Conservation (phyloP, 2,797 vertebrate genomes). For the Aeoliscus strigatus region DNA sequence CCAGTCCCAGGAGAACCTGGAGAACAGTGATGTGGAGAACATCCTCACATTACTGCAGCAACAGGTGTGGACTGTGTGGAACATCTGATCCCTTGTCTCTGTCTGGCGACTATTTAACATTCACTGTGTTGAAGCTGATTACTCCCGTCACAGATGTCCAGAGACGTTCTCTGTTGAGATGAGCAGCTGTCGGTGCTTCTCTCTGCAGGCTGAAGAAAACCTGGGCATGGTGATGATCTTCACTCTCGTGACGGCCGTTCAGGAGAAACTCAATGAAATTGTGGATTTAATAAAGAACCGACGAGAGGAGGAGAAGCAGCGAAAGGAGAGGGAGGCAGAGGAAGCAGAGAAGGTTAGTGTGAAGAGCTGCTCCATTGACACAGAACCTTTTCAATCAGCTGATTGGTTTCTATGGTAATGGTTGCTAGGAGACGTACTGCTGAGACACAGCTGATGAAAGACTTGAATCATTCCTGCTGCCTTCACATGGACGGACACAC, state of each 20-base stretch:
- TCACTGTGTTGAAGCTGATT: too few relatives aligned
- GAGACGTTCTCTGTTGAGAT: too few relatives aligned
- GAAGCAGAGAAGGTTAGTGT: conserved; percentile 91
- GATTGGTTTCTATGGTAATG: too few relatives aligned
- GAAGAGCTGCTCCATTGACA: too few relatives aligned
- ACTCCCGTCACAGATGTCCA: too few relatives aligned
- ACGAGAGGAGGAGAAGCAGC: conserved; percentile 85
- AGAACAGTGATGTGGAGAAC: conserved; percentile 76
- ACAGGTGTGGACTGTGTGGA: conserved; percentile 86
- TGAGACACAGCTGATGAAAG: too few relatives aligned
- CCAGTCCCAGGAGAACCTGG: conserved; percentile 89
- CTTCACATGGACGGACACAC: too few relatives aligned
- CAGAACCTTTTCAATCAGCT: too few relatives aligned
- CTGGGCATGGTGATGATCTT: conserved; percentile 99
- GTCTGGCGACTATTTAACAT: too few relatives aligned
- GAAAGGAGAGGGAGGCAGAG: conserved; percentile 88
- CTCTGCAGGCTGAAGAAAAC: conserved; percentile 86
- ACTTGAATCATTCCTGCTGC: too few relatives aligned
- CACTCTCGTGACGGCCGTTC: conserved; percentile 91
- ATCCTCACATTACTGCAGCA: conserved; percentile 84
- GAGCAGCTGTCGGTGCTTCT: not conserved
- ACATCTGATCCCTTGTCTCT: too few relatives aligned
- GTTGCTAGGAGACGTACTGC: too few relatives aligned
- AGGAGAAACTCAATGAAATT: conserved; percentile 95
- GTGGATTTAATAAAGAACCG: conserved; percentile 90